Conservation (phyloP, 2,797 vertebrate species). For the Lutjanus argentimaculatus region DNA sequence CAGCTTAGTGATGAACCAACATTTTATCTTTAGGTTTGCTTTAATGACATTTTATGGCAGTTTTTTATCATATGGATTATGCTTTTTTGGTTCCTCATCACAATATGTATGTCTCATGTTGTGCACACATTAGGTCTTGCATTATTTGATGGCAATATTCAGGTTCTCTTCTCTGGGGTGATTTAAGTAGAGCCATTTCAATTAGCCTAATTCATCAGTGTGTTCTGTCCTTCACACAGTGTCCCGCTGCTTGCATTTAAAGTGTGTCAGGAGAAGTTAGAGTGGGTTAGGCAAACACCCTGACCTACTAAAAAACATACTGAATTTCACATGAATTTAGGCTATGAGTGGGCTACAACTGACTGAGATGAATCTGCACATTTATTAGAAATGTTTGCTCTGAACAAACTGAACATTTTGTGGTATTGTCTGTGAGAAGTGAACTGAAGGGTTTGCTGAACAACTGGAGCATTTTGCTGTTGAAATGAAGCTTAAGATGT, state of each 20-base stretch:
- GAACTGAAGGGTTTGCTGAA: not conserved
- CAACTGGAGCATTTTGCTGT: not conserved
- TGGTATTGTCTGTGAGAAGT: not conserved
- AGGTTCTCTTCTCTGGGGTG: conserved; percentile 79
- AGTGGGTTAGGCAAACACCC: conserved; percentile 76
- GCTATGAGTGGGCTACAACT: not conserved
- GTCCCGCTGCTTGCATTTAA: conserved; percentile 76
- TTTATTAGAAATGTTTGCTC: not conserved
- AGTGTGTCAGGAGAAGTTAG: conserved; percentile 83
- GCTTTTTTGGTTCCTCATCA: not conserved
- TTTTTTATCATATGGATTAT: not conserved
- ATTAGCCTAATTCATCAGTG: conserved; percentile 84
- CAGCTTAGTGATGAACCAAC: not conserved
- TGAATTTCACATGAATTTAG: conserved; percentile 36
- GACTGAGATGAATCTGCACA: conserved; percentile 7
- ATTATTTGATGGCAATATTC: conserved; percentile 63
- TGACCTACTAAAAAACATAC: conserved; percentile 79
- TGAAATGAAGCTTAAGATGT: conserved; percentile 11
- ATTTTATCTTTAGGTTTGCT: not conserved
- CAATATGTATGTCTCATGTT: conserved; percentile 8
- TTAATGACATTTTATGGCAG: not conserved
- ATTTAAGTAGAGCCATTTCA: conserved; percentile 78
- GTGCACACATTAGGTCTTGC: conserved; percentile 28
- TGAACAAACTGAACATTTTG: not conserved
- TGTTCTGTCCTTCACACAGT: conserved; percentile 74